phyloP scores from a whole-genome alignment of 2,888 invertebrate species.

The Pyrgus malvae region DNA sequence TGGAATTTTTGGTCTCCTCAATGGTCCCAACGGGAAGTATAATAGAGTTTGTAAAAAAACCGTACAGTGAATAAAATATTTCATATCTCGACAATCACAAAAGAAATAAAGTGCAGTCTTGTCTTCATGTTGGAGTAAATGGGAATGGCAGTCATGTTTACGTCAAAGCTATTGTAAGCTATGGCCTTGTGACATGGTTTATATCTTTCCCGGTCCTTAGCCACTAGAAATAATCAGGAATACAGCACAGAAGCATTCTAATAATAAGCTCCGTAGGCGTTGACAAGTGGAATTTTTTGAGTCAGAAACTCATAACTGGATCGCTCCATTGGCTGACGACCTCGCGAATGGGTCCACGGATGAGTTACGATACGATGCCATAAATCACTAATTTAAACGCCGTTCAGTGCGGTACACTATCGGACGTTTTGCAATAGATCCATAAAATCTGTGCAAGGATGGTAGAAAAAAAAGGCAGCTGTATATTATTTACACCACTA shows the following conservation, averaged over 20 bases:
- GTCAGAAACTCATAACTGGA: not conserved
- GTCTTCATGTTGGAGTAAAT: no score
- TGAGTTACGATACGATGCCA: not conserved
- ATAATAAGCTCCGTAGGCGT: not conserved
- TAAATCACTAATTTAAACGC: constrained; percentile 1
- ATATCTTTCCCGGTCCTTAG: no score
- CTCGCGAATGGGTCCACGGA: not conserved
- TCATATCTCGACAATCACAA: no score
- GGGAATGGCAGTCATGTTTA: no score
- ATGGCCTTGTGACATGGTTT: no score
- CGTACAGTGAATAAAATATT: no score
- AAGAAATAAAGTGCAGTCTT: no score
- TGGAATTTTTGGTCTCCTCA: no score
- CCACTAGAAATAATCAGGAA: not conserved
- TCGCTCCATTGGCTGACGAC: not conserved
- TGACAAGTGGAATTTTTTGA: not conserved
- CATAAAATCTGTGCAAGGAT: not conserved
- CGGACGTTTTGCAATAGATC: not conserved
- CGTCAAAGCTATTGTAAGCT: no score
- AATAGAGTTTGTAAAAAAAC: no score
- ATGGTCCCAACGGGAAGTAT: no score
- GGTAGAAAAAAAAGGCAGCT: not conserved
- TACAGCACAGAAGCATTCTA: not conserved
- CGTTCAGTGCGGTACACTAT: not conserved
- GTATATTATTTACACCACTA: no score